Conservation (phyloP, 2,797 vertebrate species). For the Pogonophryne albipinna region DNA sequence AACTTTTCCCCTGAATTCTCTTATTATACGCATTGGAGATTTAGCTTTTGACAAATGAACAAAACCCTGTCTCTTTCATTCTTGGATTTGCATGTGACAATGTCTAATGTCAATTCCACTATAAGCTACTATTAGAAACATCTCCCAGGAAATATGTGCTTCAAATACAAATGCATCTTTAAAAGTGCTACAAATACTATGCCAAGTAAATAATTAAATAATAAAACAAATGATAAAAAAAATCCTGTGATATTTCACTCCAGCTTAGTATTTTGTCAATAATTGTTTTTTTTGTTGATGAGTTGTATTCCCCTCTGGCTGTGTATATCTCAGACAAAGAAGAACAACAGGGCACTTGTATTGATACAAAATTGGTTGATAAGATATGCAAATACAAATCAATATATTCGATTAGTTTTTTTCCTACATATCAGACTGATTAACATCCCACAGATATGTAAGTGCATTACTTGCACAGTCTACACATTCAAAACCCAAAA, state of each 20-base stretch:
- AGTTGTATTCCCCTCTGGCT: neutral
- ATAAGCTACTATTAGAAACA: neutral
- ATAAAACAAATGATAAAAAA: neutral
- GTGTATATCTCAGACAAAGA: constrained; percentile 3
- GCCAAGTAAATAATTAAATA: neutral
- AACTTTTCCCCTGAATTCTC: neutral
- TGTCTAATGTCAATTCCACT: neutral
- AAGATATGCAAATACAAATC: neutral
- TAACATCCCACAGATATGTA: neutral
- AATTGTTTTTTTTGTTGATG: neutral
- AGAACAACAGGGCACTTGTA: neutral
- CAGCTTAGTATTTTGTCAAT: neutral
- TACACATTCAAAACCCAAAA: neutral
- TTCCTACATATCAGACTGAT: neutral
- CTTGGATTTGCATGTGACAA: neutral
- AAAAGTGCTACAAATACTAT: neutral
- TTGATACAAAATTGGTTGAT: neutral
- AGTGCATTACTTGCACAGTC: neutral
- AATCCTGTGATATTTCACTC: neutral
- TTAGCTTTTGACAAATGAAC: neutral
- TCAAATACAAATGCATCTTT: neutral
- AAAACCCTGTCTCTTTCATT: neutral
- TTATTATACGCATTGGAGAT: constrained; percentile 2
- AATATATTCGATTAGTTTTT: neutral
- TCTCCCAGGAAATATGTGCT: neutral